Evolutionary conservation across 2,113 vertebrate genomes (phyloP), one percentile per base, ranked within the genome.

Genomic region (Lasiurus borealis): DNA sequence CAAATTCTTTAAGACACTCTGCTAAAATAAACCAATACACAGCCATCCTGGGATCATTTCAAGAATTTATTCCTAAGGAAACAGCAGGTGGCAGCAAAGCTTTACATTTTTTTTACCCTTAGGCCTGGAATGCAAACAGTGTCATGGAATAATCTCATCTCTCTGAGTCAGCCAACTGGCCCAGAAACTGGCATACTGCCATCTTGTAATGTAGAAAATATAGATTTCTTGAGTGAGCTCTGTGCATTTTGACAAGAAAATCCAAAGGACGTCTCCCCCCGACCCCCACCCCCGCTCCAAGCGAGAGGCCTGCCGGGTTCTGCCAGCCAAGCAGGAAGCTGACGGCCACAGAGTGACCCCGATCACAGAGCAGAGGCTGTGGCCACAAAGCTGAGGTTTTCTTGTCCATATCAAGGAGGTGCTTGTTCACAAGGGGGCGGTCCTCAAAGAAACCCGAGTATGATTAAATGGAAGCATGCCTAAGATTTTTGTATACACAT

Each of bases 81-180:
- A 97, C 98, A 98, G 97, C 96, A 98, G 98, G 97, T 98, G 98
- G 98, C 98, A 98, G 98, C 98, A 98, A 97, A 98, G 98, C 89
- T 97, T 97, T 97, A 96, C 85, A 90, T 88, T 97, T 97, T 0
- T n/a, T 0, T 96, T 92, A 96, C 90, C 85, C 93, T 90, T 93
- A 95, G 96, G 71, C 0, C 57, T 81, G 27, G 54, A 83, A 54
- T 50, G 86, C 93, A 90, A 97, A 91, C 71, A 93, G 85, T 83
- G 54, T 89, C 77, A 84, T 3, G 44, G 82, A 95, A 96, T 97
- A 96, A 96, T 95, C 75, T 92, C 0, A 34, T 83, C n/a, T n/a
- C n/a, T n/a, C 71, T 90, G 91, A 96, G 34, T 84, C 94, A 64
- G 75, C 75, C 88, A 87, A 15, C 76, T 62, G 93, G 52, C 81